Percentiles rank a stretch among this genome's conserved stretches.
Conservation (phyloP, 2,888 invertebrate genomes). For the Drosophila atripex region DNA sequence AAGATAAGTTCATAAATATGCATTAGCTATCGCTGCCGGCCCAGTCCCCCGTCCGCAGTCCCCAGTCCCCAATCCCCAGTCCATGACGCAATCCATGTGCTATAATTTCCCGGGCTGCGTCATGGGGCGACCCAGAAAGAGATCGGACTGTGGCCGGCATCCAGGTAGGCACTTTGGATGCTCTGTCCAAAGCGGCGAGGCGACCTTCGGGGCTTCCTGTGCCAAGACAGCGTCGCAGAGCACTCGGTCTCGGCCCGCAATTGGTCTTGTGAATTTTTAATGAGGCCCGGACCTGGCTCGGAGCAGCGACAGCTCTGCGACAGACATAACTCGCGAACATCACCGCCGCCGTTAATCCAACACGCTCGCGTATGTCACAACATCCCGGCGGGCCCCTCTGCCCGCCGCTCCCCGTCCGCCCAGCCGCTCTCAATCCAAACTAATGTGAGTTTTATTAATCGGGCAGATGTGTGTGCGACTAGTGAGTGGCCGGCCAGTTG, state of each 20-base stretch:
- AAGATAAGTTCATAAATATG: constrained; percentile 22
- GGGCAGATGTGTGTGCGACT: constrained; percentile 39
- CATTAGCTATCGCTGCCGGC: constrained; percentile 13
- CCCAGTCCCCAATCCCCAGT: not conserved
- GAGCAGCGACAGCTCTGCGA: too few species aligned
- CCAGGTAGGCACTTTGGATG: constrained; percentile 11
- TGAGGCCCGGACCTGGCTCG: constrained; percentile 30
- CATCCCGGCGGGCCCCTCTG: constrained; percentile 18
- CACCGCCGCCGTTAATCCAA: constrained; percentile 35
- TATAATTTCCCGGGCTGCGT: not conserved
- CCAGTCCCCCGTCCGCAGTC: too few species aligned
- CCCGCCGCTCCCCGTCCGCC: not conserved
- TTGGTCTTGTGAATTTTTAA: constrained; percentile 43
- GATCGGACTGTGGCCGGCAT: not conserved
- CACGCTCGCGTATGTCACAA: constrained; percentile 43
- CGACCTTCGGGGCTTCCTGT: constrained; percentile 41
- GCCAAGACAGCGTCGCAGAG: constrained; percentile 15
- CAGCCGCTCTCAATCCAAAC: constrained; percentile 34
- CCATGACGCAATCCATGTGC: constrained; percentile 24
- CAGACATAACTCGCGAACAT: constrained; percentile 11
- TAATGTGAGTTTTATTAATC: constrained; percentile 51
- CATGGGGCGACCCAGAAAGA: constrained; percentile 8
- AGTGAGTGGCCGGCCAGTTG: not conserved
- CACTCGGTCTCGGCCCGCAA: constrained; percentile 28
- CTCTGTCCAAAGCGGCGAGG: constrained; percentile 6